phyloP scores from a whole-genome alignment of 2,888 invertebrate species.

The Limnephilus marmoratus region DNA sequence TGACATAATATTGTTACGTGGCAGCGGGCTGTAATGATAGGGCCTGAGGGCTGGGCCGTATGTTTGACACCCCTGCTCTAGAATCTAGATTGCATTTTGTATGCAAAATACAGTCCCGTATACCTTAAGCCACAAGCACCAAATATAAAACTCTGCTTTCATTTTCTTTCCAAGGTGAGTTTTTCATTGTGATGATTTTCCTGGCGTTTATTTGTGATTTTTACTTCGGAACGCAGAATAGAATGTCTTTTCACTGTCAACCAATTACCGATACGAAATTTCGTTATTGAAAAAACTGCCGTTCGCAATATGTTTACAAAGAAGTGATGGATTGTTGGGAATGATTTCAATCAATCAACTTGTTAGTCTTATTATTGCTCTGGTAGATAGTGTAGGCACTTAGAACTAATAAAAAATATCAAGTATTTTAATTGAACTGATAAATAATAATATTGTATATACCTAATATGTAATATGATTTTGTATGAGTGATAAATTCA shows the following conservation, averaged over 20 bases:
- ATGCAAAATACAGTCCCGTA: background rate
- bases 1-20: too few species aligned
- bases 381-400: too few species aligned
- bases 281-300: background rate
- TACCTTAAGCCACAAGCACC: background rate
- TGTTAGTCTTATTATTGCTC: background rate
- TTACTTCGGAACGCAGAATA: background rate
- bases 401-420: too few species aligned
- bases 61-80: background rate
- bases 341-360: background rate
- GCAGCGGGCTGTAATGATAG: too few species aligned
- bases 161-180: background rate
- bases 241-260: background rate
- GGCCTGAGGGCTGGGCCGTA: too few species aligned
- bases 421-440: too few species aligned
- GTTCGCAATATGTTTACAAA: too few species aligned
- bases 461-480: too few species aligned
- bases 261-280: background rate
- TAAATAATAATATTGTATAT: too few species aligned
- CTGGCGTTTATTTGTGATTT: conserved; percentile 12
- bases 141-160: conserved; percentile 30
- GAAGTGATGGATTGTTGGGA: background rate
- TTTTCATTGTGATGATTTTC: conserved; percentile 30
- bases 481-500: too few species aligned
- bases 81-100: background rate